Percentiles rank a stretch among this genome's conserved stretches.
phyloP scores from a whole-genome alignment of 2,888 invertebrate genomes.

The Norana najaformis region DNA sequence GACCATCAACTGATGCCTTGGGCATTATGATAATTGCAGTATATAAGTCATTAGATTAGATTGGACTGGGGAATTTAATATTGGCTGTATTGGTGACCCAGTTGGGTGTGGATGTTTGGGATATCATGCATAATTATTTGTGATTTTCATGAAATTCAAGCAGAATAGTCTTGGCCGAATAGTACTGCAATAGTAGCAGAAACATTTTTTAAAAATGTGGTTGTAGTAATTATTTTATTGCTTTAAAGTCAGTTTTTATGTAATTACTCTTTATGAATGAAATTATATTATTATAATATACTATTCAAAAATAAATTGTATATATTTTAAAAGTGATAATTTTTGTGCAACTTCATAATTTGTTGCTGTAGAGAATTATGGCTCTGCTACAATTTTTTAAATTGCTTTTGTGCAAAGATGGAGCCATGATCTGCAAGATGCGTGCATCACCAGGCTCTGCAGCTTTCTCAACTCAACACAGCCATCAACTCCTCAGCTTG shows the following conservation, averaged over 20 bases:
- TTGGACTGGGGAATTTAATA: too few relatives aligned
- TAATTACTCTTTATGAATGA: background rate
- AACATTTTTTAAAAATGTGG: background rate
- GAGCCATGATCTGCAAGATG: slow-evolving; percentile 99
- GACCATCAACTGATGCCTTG: too few relatives aligned
- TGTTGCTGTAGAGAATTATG: background rate
- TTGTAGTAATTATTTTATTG: background rate
- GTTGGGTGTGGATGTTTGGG: too few relatives aligned
- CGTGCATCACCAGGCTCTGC: slow-evolving; percentile 97
- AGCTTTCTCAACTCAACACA: slow-evolving; percentile 75
- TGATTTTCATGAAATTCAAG: background rate
- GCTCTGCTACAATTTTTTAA: background rate
- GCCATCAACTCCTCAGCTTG: background rate
- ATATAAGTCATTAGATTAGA: too few relatives aligned
- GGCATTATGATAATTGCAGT: too few relatives aligned
- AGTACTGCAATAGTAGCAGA: background rate
- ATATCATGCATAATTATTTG: too few relatives aligned
- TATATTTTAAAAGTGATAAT: background rate
- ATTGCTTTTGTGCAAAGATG: slow-evolving; percentile 67
- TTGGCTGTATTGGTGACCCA: too few relatives aligned
- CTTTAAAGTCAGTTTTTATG: background rate
- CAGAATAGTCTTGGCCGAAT: background rate
- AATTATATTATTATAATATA: background rate
- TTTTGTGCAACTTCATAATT: background rate
- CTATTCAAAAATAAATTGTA: background rate